These are phyloP conservation scores for Halcyon smyrnensis DNA, from an alignment of 2,797 vertebrate genomes.

Conservation along the genomic window DNA sequence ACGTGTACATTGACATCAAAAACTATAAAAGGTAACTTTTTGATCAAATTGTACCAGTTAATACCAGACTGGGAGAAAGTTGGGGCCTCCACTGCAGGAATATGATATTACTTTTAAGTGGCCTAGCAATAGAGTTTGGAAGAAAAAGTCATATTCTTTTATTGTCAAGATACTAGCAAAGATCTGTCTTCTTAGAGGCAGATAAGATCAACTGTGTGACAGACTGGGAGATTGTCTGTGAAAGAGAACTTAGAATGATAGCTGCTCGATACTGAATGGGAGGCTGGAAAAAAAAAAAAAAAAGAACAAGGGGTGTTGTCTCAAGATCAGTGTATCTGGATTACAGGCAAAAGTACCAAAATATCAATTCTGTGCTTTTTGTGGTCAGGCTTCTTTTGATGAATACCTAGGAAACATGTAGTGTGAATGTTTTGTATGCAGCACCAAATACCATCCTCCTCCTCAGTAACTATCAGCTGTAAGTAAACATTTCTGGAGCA, in stretches of 20 bases:
- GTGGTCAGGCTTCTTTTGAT: background rate
- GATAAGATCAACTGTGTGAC: background rate
- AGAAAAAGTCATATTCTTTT: background rate
- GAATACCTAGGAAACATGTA: background rate
- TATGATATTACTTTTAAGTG: background rate
- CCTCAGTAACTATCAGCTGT: background rate
- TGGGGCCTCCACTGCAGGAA: background rate
- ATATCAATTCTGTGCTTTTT: background rate
- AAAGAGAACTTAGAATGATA: background rate
- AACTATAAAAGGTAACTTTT: background rate
- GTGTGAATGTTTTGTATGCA: background rate
- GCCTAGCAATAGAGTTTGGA: background rate
- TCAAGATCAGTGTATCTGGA: background rate
- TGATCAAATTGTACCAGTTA: background rate
- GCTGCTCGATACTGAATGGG: background rate
- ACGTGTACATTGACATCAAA: background rate
- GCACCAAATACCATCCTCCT: background rate
- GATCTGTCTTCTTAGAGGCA: background rate
- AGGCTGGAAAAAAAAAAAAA: background rate
- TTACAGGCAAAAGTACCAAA: background rate
- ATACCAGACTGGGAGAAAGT: background rate
- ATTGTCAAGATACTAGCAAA: background rate
- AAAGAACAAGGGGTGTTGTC: background rate
- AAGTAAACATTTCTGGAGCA: background rate
- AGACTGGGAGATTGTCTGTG: background rate